Conservation (phyloP, 2,888 invertebrate genomes). For the Conistra vaccinii region DNA sequence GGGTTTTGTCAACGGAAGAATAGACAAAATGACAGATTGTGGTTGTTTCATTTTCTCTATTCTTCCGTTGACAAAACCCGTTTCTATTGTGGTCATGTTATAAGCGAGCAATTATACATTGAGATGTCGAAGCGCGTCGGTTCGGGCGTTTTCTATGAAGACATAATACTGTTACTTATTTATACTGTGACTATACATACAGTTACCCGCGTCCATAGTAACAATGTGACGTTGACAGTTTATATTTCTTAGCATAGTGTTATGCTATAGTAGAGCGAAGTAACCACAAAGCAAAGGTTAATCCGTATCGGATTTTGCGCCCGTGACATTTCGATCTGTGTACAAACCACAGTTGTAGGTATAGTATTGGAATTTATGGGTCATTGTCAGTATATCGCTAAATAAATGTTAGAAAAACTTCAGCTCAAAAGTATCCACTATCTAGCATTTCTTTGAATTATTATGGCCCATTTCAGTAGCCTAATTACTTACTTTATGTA, state of each 20-base stretch:
- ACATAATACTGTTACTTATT: no score
- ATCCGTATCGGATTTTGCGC: conserved; percentile 27
- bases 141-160: no score
- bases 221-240: neutral
- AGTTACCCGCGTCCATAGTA: neutral
- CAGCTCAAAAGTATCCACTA: neutral
- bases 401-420: neutral
- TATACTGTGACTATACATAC: neutral
- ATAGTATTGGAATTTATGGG: conserved; percentile 6
- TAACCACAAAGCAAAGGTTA: conserved; percentile 3
- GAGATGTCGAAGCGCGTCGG: no score
- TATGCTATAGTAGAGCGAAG: neutral
- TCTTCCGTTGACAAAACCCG: no score
- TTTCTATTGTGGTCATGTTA: no score
- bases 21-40: no score
- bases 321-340: conserved; percentile 44
- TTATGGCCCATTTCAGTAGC: neutral
- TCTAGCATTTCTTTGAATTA: neutral
- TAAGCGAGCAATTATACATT: no score
- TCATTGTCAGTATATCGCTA: conserved; percentile 13
- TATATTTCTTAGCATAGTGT: neutral
- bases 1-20: no score
- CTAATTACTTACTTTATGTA: neutral
- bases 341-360: conserved; percentile 25
- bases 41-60: no score